Percentiles rank a stretch among this genome's conserved stretches.
Conservation (phyloP, 2,888 invertebrate genomes). For the Drosophila anomalata region DNA sequence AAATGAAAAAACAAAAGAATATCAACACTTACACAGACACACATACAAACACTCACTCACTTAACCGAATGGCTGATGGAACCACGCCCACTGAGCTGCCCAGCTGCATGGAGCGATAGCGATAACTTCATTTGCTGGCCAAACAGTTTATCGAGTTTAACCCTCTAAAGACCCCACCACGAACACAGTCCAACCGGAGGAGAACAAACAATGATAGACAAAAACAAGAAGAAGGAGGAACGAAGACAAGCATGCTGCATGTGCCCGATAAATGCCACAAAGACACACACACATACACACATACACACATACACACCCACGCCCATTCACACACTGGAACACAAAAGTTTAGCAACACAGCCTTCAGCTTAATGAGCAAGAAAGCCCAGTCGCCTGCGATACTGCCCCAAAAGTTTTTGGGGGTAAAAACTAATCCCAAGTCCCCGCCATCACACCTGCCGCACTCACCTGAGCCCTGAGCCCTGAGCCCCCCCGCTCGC, state of each 20-base stretch:
- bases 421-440: slow-evolving; percentile 16
- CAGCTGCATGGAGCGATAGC: slow-evolving; percentile 28
- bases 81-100: slow-evolving; percentile 8
- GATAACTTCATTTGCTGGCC: slow-evolving; percentile 41
- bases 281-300: slow-evolving; percentile 14
- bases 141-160: slow-evolving; percentile 40
- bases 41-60: slow-evolving; percentile 12
- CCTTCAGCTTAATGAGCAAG: slow-evolving; percentile 22
- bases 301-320: neutral
- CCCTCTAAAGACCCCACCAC: slow-evolving; percentile 10
- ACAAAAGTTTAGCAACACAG: slow-evolving; percentile 43
- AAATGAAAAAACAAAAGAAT: neutral
- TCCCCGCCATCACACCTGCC: slow-evolving; percentile 5
- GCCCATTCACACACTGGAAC: slow-evolving; percentile 12
- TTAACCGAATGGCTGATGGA: slow-evolving; percentile 9
- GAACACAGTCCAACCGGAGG: slow-evolving; percentile 6
- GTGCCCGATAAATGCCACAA: slow-evolving; percentile 48
- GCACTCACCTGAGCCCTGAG: neutral
- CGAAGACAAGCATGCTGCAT: slow-evolving; percentile 44
- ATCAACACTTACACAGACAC: neutral
- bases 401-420: slow-evolving; percentile 9
- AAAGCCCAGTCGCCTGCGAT: slow-evolving; percentile 33
- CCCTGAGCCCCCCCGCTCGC: slow-evolving; percentile 29
- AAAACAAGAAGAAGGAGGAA: slow-evolving; percentile 9
- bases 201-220: slow-evolving; percentile 8